Conservation (phyloP, 2,113 vertebrate species). For the Orthonyx spaldingii region DNA sequence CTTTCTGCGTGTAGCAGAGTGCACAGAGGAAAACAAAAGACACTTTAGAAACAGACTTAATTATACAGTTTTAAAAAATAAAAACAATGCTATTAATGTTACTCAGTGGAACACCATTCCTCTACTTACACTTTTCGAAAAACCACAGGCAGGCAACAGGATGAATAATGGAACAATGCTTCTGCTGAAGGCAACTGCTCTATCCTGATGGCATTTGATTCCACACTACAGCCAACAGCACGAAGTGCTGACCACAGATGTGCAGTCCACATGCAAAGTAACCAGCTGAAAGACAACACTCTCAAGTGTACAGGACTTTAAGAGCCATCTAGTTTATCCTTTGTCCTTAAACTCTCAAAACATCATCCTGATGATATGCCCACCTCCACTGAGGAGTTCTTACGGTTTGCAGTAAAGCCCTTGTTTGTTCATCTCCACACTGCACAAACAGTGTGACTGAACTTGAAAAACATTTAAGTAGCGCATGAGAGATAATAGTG, state of each 20-base stretch:
- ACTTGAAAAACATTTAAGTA: not conserved
- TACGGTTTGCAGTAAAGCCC: not conserved
- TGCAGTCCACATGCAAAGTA: not conserved
- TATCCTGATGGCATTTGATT: not conserved
- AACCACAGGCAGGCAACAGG: not conserved
- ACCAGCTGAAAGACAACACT: accelerated
- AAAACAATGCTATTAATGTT: not conserved
- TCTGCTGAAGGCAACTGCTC: not conserved
- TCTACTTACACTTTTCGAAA: not conserved
- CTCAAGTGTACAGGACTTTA: not conserved
- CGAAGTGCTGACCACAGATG: not conserved
- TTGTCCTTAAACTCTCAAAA: not conserved
- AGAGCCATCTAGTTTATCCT: not conserved
- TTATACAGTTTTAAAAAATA: not conserved
- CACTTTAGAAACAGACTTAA: not conserved
- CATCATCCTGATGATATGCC: not conserved
- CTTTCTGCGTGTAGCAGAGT: accelerated
- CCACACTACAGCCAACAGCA: not conserved
- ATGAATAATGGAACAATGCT: not conserved
- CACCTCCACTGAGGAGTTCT: not conserved
- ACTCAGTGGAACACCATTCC: not conserved
- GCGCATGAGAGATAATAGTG: not conserved
- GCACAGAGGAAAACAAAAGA: not conserved
- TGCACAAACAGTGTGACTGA: not conserved
- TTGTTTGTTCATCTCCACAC: not conserved